Percentiles rank a stretch among this genome's conserved stretches.
Conservation (phyloP, 1,140 invertebrate genomes). For the Drosophila nikananu region DNA sequence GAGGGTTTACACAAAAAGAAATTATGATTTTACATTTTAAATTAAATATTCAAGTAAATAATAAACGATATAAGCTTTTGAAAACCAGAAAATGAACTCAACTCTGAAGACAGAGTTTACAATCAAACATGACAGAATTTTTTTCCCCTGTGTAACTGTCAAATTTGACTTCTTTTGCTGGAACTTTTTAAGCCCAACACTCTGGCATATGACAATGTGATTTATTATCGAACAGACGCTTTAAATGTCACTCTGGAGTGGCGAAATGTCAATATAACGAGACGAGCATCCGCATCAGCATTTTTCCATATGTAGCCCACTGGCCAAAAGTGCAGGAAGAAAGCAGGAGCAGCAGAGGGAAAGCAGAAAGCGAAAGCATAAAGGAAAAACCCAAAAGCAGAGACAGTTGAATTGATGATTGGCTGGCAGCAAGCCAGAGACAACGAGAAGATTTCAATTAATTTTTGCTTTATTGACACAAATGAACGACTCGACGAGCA, state of each 20-base stretch:
- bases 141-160: constrained; percentile 16
- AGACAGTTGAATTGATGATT: constrained; percentile 75
- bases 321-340: constrained; percentile 41
- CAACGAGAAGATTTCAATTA: constrained; percentile 74
- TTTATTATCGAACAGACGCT: constrained; percentile 77
- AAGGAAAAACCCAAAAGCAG: constrained; percentile 32
- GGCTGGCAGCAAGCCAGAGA: constrained; percentile 39
- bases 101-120: neutral
- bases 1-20: constrained; percentile 11
- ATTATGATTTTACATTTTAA: neutral
- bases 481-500: constrained; percentile 55
- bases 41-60: neutral
- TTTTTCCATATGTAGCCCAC: constrained; percentile 25
- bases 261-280: constrained; percentile 73
- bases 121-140: neutral
- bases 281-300: constrained; percentile 66
- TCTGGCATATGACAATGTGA: constrained; percentile 71
- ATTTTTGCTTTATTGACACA: constrained; percentile 74
- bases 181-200: constrained; percentile 62
- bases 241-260: constrained; percentile 74
- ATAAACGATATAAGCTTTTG: neutral
- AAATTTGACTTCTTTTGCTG: constrained; percentile 27
- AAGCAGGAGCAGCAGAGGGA: constrained; percentile 7
- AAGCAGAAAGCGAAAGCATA: constrained; percentile 7
- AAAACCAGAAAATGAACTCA: neutral